Base-by-base conservation (phyloP, 1,140 invertebrate species). In the Diabrotica virgifera region DNA sequence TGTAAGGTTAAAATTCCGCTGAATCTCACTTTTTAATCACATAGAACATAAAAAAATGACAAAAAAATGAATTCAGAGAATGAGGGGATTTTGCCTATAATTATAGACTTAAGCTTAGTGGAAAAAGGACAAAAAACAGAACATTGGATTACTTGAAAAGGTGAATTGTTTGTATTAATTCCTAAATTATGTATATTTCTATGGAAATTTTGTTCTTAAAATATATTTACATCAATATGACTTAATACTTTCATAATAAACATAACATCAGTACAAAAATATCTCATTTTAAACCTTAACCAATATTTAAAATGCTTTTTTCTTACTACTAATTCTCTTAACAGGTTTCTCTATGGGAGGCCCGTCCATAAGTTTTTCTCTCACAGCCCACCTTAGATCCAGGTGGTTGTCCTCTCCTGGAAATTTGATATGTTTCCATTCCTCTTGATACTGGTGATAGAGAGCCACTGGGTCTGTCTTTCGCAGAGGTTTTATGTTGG, bases 371-470 rank as follows among this genome's bases (percentile, higher is more conserved):
- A 86, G 82, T 72, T 82, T 85, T 68, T 84, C 82, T 58, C 86
- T 79, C 10, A 86, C 77, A 54, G 82, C 78, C 86, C 87, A 89
- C 62, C 90, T 82, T 10, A 90, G 67, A 55, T 85, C 83, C 0
- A 81, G 72, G 64, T 84, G 82, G 51, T 82, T 79, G 66, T 86
- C 84, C 78, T 89, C 87, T 24, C 89, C 89, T 5, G 89, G 90
- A 38, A 91, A 71, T 71, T 86, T 86, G 53, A 89, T 84, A 71
- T 87, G 85, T n/a, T 85, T 84, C 90, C 90, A 92, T 68, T 87
- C 80, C 51, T 84, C 80, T 72, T 88, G 84, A 73, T 91, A 92
- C 65, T 89, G 85, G 57, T 91, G 89, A 75, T 91, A 92, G 8
- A 91, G 77, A 9, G 85, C 80, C 4, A 92, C 90, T 53, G 90